Evolutionary conservation across 64 coral and sea anemone genomes (phyloP).

Genomic region (Trachythela sp.): DNA sequence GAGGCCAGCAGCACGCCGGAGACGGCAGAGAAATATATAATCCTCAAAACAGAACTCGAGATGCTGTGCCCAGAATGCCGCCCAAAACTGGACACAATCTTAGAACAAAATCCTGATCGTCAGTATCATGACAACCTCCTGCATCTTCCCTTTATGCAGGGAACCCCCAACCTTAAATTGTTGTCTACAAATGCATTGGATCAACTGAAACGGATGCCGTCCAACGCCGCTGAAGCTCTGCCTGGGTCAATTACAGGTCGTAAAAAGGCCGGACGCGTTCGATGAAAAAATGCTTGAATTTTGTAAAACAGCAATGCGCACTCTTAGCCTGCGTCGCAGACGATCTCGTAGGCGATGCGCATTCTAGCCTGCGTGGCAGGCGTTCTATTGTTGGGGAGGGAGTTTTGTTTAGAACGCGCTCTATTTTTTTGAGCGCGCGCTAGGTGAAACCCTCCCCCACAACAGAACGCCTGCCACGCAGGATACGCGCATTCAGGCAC

Average conservation of each 20-base stretch:
- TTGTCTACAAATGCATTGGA: background rate
- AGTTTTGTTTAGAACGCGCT: no score
- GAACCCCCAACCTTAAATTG: background rate
- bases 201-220: background rate
- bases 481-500: no score
- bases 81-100: conserved; percentile 36
- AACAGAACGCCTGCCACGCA: no score
- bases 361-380: no score
- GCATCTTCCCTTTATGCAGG: background rate
- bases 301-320: no score
- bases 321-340: no score
- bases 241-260: background rate
- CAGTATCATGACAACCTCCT: background rate
- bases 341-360: no score
- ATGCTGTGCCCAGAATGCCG: conserved; percentile 49
- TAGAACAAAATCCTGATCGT: conserved; percentile 24
- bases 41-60: conserved; percentile 43
- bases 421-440: no score
- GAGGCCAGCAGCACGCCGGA: background rate
- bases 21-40: conserved; percentile 22
- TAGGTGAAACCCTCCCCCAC: no score
- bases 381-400: no score
- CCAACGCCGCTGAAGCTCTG: background rate
- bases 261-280: background rate
- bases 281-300: no score